Evolutionary conservation across 2,888 invertebrate genomes (phyloP), one percentile per base, ranked within the genome.

Genomic region (Leptinotarsa rubiginosa): DNA sequence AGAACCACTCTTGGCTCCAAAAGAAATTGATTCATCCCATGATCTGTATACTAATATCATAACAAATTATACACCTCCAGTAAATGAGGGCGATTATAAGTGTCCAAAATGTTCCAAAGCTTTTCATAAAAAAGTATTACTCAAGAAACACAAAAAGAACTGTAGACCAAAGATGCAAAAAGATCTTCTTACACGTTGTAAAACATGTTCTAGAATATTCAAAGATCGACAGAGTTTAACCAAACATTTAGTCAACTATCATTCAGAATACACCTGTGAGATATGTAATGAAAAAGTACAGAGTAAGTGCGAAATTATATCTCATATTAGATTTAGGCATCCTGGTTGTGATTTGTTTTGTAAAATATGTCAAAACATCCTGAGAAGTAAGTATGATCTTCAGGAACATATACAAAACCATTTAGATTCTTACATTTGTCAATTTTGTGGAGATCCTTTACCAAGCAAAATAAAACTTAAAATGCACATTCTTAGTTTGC

Each of bases 71-170:
- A 87, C 87, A 4, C 88, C 87, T 4, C 85, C 86, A 0, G 86
- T 87, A n/a, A 89, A 89, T 69, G 88, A 88, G 54, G 88, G 88
- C 3, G 85, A 88, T 5, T 90, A 89, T 81, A 89, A 89, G 70
- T 91, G 91, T 72, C 88, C 89, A 2, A 91, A 90, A 79, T 91
- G 91, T 78, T 87, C 88, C 59, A 91, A 91, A 81, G 88, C 89
- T 7, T 91, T 91, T 82, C 89, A 90, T 76, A 91, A 91, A 78
- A 88, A 89, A 65, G 88, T 90, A 70, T 82, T 91, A 20, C 82
- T 91, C 25, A 89, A 90, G 73, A 91, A 91, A 81, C 91, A 91
- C 81, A 89, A 90, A 85, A 91, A 90, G 78, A 91, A 91, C 75
- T 91, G 91, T 81, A 83, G 86, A 47, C 87, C 86, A 2, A 85